phyloP scores from a whole-genome alignment of 2,797 vertebrate species.

The Xenops minutus region DNA sequence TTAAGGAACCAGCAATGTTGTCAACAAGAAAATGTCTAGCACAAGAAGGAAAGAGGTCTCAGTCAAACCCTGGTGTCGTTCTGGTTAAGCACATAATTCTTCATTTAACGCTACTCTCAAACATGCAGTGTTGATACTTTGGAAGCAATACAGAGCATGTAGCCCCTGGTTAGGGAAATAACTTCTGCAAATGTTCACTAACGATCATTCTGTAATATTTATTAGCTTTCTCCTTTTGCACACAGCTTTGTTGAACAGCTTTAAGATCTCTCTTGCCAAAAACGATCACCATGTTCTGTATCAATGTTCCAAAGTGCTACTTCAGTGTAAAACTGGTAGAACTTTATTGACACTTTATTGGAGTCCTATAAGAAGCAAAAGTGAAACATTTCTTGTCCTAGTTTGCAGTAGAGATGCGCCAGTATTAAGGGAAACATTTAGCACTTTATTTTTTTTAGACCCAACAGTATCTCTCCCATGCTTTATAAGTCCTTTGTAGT shows the following conservation, averaged over 20 bases:
- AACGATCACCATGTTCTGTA: constrained; percentile 16
- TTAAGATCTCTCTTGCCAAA: constrained; percentile 64
- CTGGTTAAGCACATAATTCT: background rate
- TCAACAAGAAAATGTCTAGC: background rate
- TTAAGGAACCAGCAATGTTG: background rate
- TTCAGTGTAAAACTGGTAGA: constrained; percentile 7
- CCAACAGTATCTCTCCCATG: background rate
- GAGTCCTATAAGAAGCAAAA: background rate
- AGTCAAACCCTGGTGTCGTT: background rate
- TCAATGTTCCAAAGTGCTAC: constrained; percentile 32
- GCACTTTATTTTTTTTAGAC: constrained; percentile 20
- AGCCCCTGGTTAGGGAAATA: background rate
- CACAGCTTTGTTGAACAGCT: constrained; percentile 43
- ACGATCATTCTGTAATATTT: background rate
- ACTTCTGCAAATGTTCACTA: background rate
- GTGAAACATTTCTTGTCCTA: background rate
- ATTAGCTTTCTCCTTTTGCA: background rate
- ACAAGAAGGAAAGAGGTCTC: background rate
- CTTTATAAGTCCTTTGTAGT: background rate
- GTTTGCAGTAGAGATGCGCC: background rate
- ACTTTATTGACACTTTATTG: background rate
- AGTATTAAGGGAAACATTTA: constrained; percentile 21
- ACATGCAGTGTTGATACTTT: background rate
- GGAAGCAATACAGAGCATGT: background rate
- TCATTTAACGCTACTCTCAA: background rate